Evolutionary conservation across 2,888 invertebrate genomes (phyloP).

Genomic region (Macropis europaea): DNA sequence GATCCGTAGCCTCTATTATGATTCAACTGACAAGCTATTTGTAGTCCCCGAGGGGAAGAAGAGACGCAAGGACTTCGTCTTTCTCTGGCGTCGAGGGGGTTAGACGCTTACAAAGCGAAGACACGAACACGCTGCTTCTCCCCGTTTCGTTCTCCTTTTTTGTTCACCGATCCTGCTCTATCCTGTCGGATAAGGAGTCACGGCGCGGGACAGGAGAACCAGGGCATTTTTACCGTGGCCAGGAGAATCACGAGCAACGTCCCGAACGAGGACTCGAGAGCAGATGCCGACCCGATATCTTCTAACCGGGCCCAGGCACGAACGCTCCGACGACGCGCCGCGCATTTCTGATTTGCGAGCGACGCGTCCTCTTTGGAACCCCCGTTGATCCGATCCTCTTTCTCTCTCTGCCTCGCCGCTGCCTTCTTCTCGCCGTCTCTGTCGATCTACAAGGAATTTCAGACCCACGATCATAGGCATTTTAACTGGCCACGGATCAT

Average conservation of each 20-base stretch:
- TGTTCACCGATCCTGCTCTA: neutral
- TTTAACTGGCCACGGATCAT: conserved; percentile 13
- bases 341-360: conserved; percentile 63
- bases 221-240: conserved; percentile 57
- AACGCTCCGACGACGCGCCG: conserved; percentile 47
- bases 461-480: conserved; percentile 20
- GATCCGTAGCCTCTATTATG: conserved; percentile 74
- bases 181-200: conserved; percentile 34
- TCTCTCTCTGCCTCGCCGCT: neutral
- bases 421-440: neutral
- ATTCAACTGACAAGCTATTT: conserved; percentile 75
- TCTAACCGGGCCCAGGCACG: conserved; percentile 36
- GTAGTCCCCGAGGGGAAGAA: conserved; percentile 65
- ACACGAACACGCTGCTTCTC: conserved; percentile 27
- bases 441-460: conserved; percentile 12
- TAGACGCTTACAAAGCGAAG: conserved; percentile 57
- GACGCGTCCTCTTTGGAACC: conserved; percentile 36
- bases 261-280: conserved; percentile 40
- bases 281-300: conserved; percentile 63
- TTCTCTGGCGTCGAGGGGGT: conserved; percentile 17
- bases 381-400: conserved; percentile 20
- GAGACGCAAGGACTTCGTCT: conserved; percentile 27
- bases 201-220: conserved; percentile 50
- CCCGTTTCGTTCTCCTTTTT: neutral
- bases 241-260: conserved; percentile 59